Conservation (phyloP, 2,797 vertebrate species). For the Numenius phaeopus region DNA sequence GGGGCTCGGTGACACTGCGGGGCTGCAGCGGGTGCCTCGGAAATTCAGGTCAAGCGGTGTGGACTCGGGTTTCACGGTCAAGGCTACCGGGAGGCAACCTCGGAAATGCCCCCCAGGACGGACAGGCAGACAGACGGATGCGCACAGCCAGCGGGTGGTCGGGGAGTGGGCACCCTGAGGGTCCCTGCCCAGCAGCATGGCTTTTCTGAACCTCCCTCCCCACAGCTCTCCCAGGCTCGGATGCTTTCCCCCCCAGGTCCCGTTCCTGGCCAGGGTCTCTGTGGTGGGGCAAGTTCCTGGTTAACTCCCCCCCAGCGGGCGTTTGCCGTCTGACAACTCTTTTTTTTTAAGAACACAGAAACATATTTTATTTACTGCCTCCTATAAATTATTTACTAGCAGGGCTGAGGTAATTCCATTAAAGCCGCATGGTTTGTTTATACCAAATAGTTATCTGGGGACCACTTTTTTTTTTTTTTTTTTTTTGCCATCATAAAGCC, state of each 20-base stretch:
- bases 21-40: slow-evolving; percentile 64
- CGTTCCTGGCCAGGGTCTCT: not conserved
- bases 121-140: not conserved
- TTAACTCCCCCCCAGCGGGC: slow-evolving; percentile 20
- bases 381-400: slow-evolving; percentile 81
- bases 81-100: slow-evolving; percentile 55
- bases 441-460: slow-evolving; percentile 74
- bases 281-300: slow-evolving; percentile 7
- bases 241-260: not conserved
- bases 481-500: slow-evolving; percentile 41
- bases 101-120: not conserved
- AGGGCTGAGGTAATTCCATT: slow-evolving; percentile 76
- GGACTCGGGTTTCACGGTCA: slow-evolving; percentile 74
- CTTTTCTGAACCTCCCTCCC: not conserved
- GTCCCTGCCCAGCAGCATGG: too few species aligned
- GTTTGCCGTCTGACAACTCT: slow-evolving; percentile 57
- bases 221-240: not conserved
- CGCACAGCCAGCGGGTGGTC: rapidly evolving
- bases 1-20: slow-evolving; percentile 63
- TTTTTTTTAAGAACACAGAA: slow-evolving; percentile 48
- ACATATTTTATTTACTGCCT: slow-evolving; percentile 81
- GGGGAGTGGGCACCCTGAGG: not conserved
- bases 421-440: slow-evolving; percentile 70
- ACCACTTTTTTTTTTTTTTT: not conserved
- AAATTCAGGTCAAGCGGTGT: slow-evolving; percentile 74